phyloP scores from a whole-genome alignment of 2,888 invertebrate species.

The Emmelina monodactyla region DNA sequence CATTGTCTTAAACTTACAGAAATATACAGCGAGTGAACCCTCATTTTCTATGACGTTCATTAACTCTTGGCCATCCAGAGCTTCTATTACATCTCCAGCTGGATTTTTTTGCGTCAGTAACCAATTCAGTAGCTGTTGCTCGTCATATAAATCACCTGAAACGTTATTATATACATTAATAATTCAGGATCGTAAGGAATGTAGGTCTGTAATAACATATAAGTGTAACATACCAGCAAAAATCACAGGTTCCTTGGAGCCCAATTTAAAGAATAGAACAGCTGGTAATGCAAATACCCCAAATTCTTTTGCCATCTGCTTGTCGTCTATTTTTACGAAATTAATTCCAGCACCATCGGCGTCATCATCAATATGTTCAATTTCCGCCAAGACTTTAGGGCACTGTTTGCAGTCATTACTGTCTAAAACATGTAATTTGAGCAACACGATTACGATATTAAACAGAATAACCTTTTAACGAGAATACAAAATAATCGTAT shows the following conservation, averaged over 20 bases:
- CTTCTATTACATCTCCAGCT: constrained; percentile 89
- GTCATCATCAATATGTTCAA: constrained; percentile 94
- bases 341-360: constrained; percentile 90
- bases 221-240: constrained; percentile 73
- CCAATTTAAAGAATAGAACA: constrained; percentile 87
- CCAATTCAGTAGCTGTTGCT: constrained; percentile 90
- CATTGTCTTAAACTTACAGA: constrained; percentile 75
- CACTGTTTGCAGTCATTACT: constrained; percentile 96
- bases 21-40: constrained; percentile 87
- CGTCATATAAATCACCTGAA: constrained; percentile 83
- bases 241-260: constrained; percentile 88
- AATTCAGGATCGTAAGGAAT: neutral
- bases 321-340: constrained; percentile 91
- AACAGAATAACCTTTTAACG: no score
- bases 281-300: constrained; percentile 92
- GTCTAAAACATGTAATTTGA: constrained; percentile 74
- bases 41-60: constrained; percentile 79
- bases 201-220: neutral
- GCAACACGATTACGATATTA: constrained; percentile 33
- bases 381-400: constrained; percentile 83
- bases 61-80: constrained; percentile 81
- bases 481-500: no score
- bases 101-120: constrained; percentile 91
- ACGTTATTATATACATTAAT: constrained; percentile 14
- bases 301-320: constrained; percentile 83